Conservation (phyloP, 2,888 invertebrate genomes). For the Macaria notata region DNA sequence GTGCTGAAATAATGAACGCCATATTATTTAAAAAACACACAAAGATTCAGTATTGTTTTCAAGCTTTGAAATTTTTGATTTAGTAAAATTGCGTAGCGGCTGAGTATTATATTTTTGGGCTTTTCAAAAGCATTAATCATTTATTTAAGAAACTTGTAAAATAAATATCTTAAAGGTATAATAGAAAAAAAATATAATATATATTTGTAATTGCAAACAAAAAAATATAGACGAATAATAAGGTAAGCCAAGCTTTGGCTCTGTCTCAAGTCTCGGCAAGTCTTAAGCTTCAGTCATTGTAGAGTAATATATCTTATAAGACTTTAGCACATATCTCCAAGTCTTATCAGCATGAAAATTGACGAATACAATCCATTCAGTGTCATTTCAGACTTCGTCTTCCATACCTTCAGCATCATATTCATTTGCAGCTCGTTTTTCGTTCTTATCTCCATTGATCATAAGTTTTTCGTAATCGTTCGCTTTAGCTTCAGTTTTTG, state of each 20-base stretch:
- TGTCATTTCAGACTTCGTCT: slow-evolving; percentile 12
- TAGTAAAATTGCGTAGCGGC: slow-evolving; percentile 1
- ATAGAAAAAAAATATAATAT: slow-evolving; percentile 1
- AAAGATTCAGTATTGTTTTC: too few relatives aligned
- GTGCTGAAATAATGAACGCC: too few relatives aligned
- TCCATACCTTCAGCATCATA: slow-evolving; percentile 7
- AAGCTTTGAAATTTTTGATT: too few relatives aligned
- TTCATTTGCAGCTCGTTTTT: slow-evolving; percentile 1
- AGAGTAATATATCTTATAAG: background rate
- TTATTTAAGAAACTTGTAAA: background rate
- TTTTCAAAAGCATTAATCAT: slow-evolving; percentile 1
- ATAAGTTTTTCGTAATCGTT: background rate
- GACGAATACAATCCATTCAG: background rate
- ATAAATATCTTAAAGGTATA: background rate
- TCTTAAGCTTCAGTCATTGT: slow-evolving; percentile 3
- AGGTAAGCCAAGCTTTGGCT: background rate
- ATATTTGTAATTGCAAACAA: background rate
- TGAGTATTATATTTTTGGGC: background rate
- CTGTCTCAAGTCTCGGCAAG: background rate
- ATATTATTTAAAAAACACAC: too few relatives aligned
- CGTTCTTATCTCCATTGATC: background rate
- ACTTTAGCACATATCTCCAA: slow-evolving; percentile 2
- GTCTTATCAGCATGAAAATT: slow-evolving; percentile 5
- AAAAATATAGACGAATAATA: background rate
- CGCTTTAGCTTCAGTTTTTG: background rate